Evolutionary conservation across 2,113 vertebrate species (phyloP).

Genomic region (Gopherus evgoodei): DNA sequence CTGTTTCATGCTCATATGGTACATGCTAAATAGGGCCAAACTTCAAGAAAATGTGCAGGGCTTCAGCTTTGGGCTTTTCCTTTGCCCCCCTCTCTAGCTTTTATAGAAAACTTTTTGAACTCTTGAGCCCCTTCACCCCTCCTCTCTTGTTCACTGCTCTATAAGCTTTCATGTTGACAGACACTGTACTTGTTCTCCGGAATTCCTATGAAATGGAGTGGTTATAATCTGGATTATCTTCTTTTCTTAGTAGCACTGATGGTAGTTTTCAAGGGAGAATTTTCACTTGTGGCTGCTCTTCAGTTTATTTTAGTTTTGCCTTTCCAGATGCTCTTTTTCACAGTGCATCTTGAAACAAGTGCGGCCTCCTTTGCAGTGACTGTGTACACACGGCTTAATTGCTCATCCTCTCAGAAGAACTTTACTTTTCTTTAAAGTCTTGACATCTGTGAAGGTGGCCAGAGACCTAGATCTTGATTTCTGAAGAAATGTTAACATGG

Average conservation of each 20-base stretch:
- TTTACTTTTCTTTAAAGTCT: conserved; percentile 41
- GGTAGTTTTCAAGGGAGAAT: not conserved
- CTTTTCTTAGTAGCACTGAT: not conserved
- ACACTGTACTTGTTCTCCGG: not conserved
- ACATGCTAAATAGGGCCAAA: not conserved
- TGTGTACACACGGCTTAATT: not conserved
- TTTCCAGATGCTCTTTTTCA: conserved; percentile 19
- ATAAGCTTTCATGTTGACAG: not conserved
- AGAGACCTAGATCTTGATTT: not conserved
- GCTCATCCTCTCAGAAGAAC: not conserved
- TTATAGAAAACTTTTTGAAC: not conserved
- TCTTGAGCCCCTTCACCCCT: not conserved
- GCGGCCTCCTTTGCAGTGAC: not conserved
- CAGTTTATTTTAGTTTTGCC: conserved; percentile 36
- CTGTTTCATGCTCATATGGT: not conserved
- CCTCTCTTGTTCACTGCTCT: not conserved
- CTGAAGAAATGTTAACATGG: not conserved
- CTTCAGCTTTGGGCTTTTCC: not conserved
- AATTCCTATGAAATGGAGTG: not conserved
- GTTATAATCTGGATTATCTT: not conserved
- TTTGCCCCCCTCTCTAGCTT: not conserved
- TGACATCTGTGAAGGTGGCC: not conserved
- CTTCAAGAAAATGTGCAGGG: not conserved
- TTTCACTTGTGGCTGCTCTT: not conserved
- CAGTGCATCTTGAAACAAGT: not conserved